Conservation (phyloP, 2,888 invertebrate genomes). For the Melanargia galathea region DNA sequence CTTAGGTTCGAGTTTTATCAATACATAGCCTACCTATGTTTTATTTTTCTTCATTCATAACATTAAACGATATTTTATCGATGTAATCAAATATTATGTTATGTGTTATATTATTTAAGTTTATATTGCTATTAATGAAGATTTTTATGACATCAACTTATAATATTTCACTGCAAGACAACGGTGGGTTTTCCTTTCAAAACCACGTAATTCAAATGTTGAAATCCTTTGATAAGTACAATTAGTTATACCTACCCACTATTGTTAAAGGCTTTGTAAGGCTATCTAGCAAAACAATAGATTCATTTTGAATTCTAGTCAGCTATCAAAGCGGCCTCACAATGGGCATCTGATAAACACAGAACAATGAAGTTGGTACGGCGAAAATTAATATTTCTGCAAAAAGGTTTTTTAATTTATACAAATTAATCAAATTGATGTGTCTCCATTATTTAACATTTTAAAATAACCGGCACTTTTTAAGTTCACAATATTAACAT, state of each 20-base stretch:
- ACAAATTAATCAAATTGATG: too few relatives aligned
- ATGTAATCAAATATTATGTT: background rate
- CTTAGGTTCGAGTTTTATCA: too few relatives aligned
- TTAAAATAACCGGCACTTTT: too few relatives aligned
- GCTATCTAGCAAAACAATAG: conserved; percentile 38
- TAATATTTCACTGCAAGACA: conserved; percentile 1
- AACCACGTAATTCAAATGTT: conserved; percentile 17
- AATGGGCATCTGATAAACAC: conserved; percentile 28
- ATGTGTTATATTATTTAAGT: background rate
- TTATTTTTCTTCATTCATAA: background rate
- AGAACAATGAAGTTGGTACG: conserved; percentile 23
- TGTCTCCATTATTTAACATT: too few relatives aligned
- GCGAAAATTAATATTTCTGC: conserved; percentile 21
- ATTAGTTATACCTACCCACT: conserved; percentile 27
- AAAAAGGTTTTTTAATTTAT: conserved; percentile 16
- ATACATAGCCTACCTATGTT: too few relatives aligned
- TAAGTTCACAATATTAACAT: too few relatives aligned
- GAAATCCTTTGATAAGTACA: conserved; percentile 26
- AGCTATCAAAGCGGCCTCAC: conserved; percentile 26
- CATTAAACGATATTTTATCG: background rate
- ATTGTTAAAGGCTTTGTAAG: conserved; percentile 32
- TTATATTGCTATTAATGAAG: background rate
- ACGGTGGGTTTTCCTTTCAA: conserved; percentile 20
- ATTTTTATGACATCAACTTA: background rate
- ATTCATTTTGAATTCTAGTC: conserved; percentile 38